Conservation (phyloP, 1,140 invertebrate genomes). For the Eubasilissa regina region DNA sequence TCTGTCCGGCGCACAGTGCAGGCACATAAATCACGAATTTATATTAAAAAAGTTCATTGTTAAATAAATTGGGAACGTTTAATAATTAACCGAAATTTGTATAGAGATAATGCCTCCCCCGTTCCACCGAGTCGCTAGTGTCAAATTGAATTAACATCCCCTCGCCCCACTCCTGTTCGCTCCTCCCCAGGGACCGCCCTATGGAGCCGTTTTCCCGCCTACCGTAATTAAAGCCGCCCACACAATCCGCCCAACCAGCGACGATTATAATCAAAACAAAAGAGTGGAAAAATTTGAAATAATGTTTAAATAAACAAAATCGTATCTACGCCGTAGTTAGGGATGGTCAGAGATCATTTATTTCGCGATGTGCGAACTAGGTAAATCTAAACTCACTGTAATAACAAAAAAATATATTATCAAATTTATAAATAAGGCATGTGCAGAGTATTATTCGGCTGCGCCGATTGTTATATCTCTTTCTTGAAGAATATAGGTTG, state of each 20-base stretch:
- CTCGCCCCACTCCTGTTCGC: not conserved
- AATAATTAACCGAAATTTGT: slow-evolving; percentile 37
- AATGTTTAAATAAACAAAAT: not conserved
- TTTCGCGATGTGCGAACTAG: no score
- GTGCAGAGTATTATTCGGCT: no score
- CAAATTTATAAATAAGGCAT: no score
- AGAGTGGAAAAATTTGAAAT: slow-evolving; percentile 2
- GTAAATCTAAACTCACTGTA: no score
- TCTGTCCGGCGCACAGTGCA: no score
- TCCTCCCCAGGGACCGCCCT: slow-evolving; percentile 11
- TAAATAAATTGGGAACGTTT: slow-evolving; percentile 10
- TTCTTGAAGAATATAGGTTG: no score
- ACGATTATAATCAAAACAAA: not conserved
- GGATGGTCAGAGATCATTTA: no score
- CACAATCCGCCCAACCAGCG: slow-evolving; percentile 15
- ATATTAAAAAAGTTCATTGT: no score
- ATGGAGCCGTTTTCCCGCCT: slow-evolving; percentile 23
- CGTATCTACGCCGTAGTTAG: no score
- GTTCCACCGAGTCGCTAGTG: slow-evolving; percentile 36
- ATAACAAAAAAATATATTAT: no score
- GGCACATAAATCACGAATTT: no score
- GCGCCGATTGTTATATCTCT: no score
- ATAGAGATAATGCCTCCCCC: not conserved
- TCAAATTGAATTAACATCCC: slow-evolving; percentile 56
- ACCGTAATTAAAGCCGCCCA: slow-evolving; percentile 53